These are phyloP conservation scores for Nephrotoma appendiculata DNA, from an alignment of 2,888 invertebrate genomes.

Conservation along the genomic window DNA sequence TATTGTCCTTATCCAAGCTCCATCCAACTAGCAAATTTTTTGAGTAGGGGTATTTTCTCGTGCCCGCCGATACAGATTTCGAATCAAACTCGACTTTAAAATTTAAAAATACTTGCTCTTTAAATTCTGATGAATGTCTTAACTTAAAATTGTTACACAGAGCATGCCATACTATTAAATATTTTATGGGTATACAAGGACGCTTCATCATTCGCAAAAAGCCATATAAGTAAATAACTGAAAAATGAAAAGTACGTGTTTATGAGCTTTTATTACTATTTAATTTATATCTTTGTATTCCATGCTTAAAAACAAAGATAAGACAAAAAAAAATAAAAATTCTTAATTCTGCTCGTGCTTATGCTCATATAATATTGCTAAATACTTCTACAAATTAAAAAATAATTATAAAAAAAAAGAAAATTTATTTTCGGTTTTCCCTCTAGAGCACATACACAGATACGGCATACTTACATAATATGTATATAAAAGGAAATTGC, in stretches of 20 bases:
- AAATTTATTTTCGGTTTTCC: background rate
- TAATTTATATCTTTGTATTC: background rate
- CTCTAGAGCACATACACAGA: background rate
- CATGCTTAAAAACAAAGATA: background rate
- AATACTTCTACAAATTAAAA: background rate
- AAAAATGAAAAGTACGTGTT: background rate
- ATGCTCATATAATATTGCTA: background rate
- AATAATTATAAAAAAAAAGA: background rate
- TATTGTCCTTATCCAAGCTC: too few relatives aligned
- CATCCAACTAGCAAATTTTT: too few relatives aligned
- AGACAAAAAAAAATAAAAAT: background rate
- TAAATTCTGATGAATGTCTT: too few relatives aligned
- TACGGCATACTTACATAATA: background rate
- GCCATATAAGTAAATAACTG: background rate
- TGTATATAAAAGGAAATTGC: too few relatives aligned
- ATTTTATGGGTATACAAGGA: too few relatives aligned
- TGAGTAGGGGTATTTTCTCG: too few relatives aligned
- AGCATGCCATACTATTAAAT: too few relatives aligned
- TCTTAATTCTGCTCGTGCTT: background rate
- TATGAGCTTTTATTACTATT: background rate
- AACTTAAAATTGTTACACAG: too few relatives aligned
- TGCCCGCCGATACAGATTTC: too few relatives aligned
- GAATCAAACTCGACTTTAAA: too few relatives aligned
- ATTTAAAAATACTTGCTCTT: too few relatives aligned
- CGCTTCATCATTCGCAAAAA: background rate